Percentiles rank a stretch among this genome's conserved stretches.
These are phyloP conservation scores for Erythrolamprus reginae DNA, from an alignment of 2,113 vertebrate genomes.

Conservation along the genomic window DNA sequence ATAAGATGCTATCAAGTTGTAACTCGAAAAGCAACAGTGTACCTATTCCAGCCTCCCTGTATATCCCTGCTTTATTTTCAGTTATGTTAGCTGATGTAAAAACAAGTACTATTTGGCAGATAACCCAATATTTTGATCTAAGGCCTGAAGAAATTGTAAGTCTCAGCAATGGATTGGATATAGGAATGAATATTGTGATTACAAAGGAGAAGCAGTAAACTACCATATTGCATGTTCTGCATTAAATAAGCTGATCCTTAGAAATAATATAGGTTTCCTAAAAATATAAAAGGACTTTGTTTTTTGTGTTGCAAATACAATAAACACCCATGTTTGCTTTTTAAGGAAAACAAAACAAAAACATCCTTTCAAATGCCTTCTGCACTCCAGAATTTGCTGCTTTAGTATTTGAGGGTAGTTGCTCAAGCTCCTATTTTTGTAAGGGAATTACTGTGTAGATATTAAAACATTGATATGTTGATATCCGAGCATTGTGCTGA, in stretches of 20 bases:
- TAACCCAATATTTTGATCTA: background rate
- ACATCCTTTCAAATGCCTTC: background rate
- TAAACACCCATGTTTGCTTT: background rate
- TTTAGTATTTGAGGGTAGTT: background rate
- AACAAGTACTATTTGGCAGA: background rate
- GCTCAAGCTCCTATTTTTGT: background rate
- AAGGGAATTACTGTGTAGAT: fast-evolving
- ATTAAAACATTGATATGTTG: background rate
- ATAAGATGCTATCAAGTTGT: background rate
- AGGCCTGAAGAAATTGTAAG: background rate
- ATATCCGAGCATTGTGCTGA: slow-evolving; percentile 1
- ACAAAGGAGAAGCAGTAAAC: background rate
- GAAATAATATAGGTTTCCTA: background rate
- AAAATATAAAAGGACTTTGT: background rate
- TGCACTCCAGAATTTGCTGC: fast-evolving
- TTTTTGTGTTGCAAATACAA: background rate
- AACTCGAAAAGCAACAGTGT: background rate
- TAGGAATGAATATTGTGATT: background rate
- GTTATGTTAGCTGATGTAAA: background rate
- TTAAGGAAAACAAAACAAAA: background rate
- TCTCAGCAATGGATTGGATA: background rate
- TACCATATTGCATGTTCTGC: background rate
- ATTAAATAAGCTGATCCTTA: background rate
- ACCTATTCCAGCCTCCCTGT: background rate
- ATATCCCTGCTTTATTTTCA: background rate